A percentile compares a stretch with the other conserved stretches of the same genome.
Conservation (phyloP, 2,797 vertebrate species). For the Betta splendens region DNA sequence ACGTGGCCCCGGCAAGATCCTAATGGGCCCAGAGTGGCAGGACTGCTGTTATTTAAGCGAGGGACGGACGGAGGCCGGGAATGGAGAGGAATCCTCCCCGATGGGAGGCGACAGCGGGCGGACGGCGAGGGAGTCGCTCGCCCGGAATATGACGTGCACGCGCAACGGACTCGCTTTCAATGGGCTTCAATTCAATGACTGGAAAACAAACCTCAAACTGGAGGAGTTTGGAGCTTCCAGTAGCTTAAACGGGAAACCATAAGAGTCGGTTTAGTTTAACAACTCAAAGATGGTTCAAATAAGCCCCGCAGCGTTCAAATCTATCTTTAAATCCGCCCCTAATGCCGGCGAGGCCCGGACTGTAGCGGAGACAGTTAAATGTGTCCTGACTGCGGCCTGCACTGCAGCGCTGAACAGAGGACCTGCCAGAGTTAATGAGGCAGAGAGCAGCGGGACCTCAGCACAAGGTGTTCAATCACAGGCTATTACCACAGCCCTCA, state of each 20-base stretch:
- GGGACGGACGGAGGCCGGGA: slow-evolving; percentile 68
- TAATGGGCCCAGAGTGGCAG: slow-evolving; percentile 81
- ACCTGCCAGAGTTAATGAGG: slow-evolving; percentile 79
- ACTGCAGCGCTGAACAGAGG: slow-evolving; percentile 66
- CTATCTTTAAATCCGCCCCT: slow-evolving; percentile 20
- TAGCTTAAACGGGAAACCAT: background rate
- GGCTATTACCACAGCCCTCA: slow-evolving; percentile 72
- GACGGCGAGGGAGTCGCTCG: slow-evolving; percentile 31
- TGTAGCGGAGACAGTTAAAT: slow-evolving; percentile 51
- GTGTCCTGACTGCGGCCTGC: slow-evolving; percentile 57
- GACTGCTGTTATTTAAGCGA: slow-evolving; percentile 81
- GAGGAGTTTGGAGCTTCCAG: no score
- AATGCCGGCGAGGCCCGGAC: slow-evolving; percentile 12
- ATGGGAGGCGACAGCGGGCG: slow-evolving; percentile 67
- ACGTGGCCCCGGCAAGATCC: slow-evolving; percentile 61
- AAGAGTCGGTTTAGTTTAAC: background rate
- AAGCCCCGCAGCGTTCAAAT: background rate
- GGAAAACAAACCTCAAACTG: background rate
- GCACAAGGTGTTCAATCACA: slow-evolving; percentile 79
- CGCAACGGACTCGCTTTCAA: background rate
- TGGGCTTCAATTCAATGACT: background rate
- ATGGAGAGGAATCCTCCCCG: slow-evolving; percentile 77
- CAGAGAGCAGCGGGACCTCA: slow-evolving; percentile 72
- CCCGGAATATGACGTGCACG: slow-evolving; percentile 20
- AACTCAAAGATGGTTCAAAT: background rate